These are phyloP conservation scores for Takifugu rubripes DNA, from an alignment of 2,797 vertebrate species.

Conservation along the genomic window DNA sequence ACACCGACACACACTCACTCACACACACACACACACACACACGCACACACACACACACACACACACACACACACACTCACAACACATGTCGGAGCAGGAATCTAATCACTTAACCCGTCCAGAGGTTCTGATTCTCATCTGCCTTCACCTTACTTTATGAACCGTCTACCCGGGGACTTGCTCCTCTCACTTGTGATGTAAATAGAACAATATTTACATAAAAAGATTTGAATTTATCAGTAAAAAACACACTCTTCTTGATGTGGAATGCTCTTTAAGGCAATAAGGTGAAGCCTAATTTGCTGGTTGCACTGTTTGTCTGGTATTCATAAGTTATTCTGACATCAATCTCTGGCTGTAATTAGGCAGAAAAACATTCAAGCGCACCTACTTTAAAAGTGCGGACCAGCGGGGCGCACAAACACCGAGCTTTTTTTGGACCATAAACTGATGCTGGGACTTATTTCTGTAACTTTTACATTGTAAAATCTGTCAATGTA, in stretches of 20 bases:
- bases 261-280: conserved; percentile 65
- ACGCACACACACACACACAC: conserved; percentile 7
- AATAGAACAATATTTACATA: conserved; percentile 77
- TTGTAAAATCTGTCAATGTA: no score
- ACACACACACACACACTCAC: conserved; percentile 21
- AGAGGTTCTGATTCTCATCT: conserved; percentile 64
- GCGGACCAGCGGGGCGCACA: conserved; percentile 9
- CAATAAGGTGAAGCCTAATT: conserved; percentile 74
- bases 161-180: conserved; percentile 59
- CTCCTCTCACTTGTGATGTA: conserved; percentile 68
- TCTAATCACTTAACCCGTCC: conserved; percentile 72
- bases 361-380: conserved; percentile 60
- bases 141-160: conserved; percentile 63
- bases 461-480: no score
- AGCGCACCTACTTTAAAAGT: conserved; percentile 51
- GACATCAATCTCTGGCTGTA: conserved; percentile 53
- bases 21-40: conserved; percentile 20
- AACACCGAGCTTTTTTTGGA: conserved; percentile 13
- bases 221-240: conserved; percentile 74
- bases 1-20: conserved; percentile 38
- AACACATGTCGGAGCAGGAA: conserved; percentile 37
- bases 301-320: conserved; percentile 59
- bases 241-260: conserved; percentile 63
- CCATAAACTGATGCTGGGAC: neutral
- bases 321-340: conserved; percentile 67